Conservation (phyloP, 2,797 vertebrate species). For the Sebastes vulpes region DNA sequence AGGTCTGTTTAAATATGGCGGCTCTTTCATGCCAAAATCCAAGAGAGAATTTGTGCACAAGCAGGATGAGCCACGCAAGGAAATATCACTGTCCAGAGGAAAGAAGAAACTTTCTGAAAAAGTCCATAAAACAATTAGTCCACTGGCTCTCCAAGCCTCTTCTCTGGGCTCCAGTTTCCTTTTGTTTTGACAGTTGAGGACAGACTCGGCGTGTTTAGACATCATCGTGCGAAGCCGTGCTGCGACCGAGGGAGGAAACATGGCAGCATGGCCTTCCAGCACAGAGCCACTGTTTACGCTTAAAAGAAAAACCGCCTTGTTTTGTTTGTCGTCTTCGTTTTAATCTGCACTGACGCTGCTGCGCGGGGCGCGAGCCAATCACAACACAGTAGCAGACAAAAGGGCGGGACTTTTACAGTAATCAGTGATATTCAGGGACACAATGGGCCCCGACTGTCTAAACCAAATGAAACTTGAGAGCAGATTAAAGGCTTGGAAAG, state of each 20-base stretch:
- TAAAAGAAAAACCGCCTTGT: slow-evolving; percentile 2
- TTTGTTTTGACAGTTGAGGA: slow-evolving; percentile 1
- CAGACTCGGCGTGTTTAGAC: neutral
- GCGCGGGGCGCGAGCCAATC: slow-evolving; percentile 15
- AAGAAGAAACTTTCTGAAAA: neutral
- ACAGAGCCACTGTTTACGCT: neutral
- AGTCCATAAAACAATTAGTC: neutral
- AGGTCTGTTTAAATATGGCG: neutral
- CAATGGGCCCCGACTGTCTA: slow-evolving; percentile 23
- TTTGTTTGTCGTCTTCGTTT: slow-evolving; percentile 2
- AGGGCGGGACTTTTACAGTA: slow-evolving; percentile 19
- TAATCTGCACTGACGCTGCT: neutral
- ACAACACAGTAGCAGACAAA: slow-evolving; percentile 17
- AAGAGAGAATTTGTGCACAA: neutral
- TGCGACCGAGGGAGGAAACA: neutral
- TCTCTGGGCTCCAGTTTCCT: neutral
- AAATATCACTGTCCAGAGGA: neutral
- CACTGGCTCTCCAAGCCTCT: neutral
- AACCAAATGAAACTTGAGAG: slow-evolving; percentile 9
- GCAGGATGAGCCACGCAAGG: neutral
- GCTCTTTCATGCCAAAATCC: neutral
- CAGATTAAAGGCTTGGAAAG: slow-evolving; percentile 23
- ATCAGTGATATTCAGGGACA: slow-evolving; percentile 19
- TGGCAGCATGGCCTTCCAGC: neutral
- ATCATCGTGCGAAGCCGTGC: neutral